A percentile compares a stretch with the other conserved stretches of the same genome.
phyloP scores from a whole-genome alignment of 2,888 invertebrate species.

The Melanchra persicariae region DNA sequence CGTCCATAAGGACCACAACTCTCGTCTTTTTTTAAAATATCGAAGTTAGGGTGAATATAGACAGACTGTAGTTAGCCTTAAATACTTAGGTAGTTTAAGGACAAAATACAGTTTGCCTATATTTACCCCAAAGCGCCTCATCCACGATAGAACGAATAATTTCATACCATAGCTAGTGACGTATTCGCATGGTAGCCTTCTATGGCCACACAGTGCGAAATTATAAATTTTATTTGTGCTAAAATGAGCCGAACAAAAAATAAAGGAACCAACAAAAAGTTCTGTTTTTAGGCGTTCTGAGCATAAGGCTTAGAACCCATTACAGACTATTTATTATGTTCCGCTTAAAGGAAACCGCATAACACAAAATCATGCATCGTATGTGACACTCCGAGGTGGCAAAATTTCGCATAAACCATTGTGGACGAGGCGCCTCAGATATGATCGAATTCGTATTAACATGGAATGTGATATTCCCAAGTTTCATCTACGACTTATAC shows the following conservation, averaged over 20 bases:
- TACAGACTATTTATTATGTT: too few relatives aligned
- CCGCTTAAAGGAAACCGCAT: not conserved
- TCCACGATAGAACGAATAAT: constrained; percentile 1
- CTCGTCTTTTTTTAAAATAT: constrained; percentile 39
- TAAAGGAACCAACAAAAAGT: too few relatives aligned
- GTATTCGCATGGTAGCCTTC: too few relatives aligned
- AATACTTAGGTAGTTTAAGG: not conserved
- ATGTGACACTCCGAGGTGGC: not conserved
- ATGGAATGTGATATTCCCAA: constrained; percentile 66
- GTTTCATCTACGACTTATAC: constrained; percentile 45
- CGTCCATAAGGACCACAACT: constrained; percentile 55
- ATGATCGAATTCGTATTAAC: constrained; percentile 48
- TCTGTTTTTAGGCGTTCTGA: too few relatives aligned
- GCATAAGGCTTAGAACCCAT: too few relatives aligned
- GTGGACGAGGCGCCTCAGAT: constrained; percentile 31
- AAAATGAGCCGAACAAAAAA: too few relatives aligned
- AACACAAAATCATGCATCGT: not conserved
- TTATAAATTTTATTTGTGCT: too few relatives aligned
- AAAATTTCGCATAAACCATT: not conserved
- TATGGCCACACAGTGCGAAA: not conserved
- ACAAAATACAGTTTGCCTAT: constrained; percentile 19
- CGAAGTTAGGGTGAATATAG: constrained; percentile 31
- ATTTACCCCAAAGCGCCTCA: constrained; percentile 26
- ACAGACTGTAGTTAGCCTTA: constrained; percentile 5
- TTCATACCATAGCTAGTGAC: too few relatives aligned